phyloP scores from a whole-genome alignment of 2,797 vertebrate genomes.

The Bovichtus diacanthus region DNA sequence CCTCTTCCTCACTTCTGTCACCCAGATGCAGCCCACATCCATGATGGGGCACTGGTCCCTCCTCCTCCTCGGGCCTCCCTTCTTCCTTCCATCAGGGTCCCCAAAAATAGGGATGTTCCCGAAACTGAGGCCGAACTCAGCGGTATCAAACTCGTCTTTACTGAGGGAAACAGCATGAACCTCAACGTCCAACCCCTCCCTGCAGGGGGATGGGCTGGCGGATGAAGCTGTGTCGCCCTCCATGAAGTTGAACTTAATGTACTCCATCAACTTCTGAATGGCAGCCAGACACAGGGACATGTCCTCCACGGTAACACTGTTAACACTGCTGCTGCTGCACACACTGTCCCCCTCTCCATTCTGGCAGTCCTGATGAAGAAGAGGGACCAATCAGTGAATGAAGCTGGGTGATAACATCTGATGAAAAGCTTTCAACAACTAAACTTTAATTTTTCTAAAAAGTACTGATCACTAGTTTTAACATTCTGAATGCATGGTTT shows the following conservation, averaged over 20 bases:
- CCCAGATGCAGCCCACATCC: conserved; percentile 97
- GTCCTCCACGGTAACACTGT: conserved; percentile 40
- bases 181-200: conserved; percentile 85
- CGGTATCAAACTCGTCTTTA: conserved; percentile 82
- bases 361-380: conserved; percentile 38
- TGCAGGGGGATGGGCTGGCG: conserved; percentile 14
- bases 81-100: conserved; percentile 91
- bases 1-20: conserved; percentile 94
- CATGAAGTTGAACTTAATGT: conserved; percentile 94
- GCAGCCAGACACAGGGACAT: conserved; percentile 88
- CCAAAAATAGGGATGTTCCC: conserved; percentile 97
- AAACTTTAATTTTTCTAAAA: not conserved
- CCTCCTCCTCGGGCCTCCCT: conserved; percentile 86
- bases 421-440: not conserved
- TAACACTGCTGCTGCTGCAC: conserved; percentile 73
- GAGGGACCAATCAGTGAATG: not conserved
- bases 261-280: conserved; percentile 92
- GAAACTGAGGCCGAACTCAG: conserved; percentile 93
- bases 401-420: not conserved
- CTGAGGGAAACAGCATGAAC: conserved; percentile 90
- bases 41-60: conserved; percentile 91
- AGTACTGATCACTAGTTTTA: not conserved
- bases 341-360: conserved; percentile 69
- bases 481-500: not conserved
- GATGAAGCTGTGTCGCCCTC: conserved; percentile 80